Evolutionary conservation across 2,888 invertebrate genomes (phyloP).

Genomic region (Nephrotoma guestfalica): DNA sequence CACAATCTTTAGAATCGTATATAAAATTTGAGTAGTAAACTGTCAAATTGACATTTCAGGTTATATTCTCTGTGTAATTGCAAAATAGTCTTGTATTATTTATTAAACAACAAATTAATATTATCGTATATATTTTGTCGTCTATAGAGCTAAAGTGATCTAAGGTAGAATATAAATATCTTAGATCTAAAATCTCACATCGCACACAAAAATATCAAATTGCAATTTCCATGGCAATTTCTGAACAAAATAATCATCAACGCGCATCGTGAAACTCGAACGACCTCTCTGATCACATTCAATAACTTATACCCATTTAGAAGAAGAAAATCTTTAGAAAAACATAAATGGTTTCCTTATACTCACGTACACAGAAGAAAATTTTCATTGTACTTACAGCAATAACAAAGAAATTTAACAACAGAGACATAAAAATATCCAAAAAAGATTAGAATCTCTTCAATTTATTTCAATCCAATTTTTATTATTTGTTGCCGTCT

Average conservation of each 20-base stretch:
- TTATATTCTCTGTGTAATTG: too few species aligned
- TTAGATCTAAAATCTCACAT: not conserved
- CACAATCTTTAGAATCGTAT: too few species aligned
- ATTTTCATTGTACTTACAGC: not conserved
- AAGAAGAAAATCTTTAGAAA: not conserved
- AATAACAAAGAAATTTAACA: not conserved
- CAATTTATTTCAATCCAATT: constrained; percentile 4
- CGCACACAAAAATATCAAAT: not conserved
- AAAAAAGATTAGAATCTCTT: constrained; percentile 3
- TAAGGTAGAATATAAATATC: not conserved
- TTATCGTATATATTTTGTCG: too few species aligned
- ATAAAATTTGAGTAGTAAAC: too few species aligned
- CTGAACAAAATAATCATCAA: not conserved
- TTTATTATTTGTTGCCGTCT: not conserved
- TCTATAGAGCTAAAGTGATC: too few species aligned
- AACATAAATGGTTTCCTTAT: not conserved
- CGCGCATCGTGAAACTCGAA: not conserved
- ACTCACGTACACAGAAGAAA: not conserved
- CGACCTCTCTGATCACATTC: not conserved
- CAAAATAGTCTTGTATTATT: too few species aligned
- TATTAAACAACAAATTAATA: too few species aligned
- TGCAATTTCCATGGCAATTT: not conserved
- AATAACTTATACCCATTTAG: not conserved
- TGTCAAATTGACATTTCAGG: too few species aligned
- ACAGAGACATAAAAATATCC: not conserved